Evolutionary conservation across 2,888 invertebrate genomes (phyloP), one percentile per base, ranked within the genome.

Genomic region (Onchidella celtica): DNA sequence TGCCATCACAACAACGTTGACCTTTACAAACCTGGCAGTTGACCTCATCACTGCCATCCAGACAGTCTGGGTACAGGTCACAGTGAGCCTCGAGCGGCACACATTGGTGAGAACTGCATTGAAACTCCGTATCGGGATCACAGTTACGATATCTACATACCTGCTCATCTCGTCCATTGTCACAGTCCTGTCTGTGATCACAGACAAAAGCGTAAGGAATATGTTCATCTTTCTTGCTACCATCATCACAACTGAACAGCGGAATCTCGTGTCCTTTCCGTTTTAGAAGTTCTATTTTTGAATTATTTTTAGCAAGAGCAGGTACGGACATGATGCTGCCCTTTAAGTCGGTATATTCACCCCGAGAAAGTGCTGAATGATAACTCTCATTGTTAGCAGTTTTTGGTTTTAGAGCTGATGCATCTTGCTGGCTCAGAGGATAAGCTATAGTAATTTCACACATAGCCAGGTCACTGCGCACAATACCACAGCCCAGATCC

Each of bases 201-300:
- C 72, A 73, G 1, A 73, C 59, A 21, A 73, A 73, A 34, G 27
- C 34, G 36, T 73, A 73, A 24, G 72, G 57, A 59, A 73, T 57
- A 4, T 47, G n/a, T n/a, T n/a, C n/a, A n/a, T n/a, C n/a, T n/a
- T n/a, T n/a, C n/a, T n/a, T n/a, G n/a, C n/a, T n/a, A n/a, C n/a
- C n/a, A 59, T 73, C 72, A 4, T 73, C 57, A n/a, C 72, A 73
- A 1, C 57, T 2, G 57, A 73, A 73, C 21, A 73, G 34, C n/a
- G n/a, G n/a, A n/a, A n/a, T n/a, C n/a, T n/a, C n/a, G n/a, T n/a
- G n/a, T n/a, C n/a, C n/a, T n/a, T n/a, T n/a, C n/a, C n/a, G n/a
- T n/a, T n/a, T n/a, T n/a, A n/a, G n/a, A n/a, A n/a, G n/a, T n/a
- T n/a, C n/a, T n/a, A n/a, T n/a, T 17, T 17, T 55, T 9, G 55